These are phyloP conservation scores for Brachionus rubens DNA, from an alignment of 1,140 invertebrate genomes.

Conservation along the genomic window DNA sequence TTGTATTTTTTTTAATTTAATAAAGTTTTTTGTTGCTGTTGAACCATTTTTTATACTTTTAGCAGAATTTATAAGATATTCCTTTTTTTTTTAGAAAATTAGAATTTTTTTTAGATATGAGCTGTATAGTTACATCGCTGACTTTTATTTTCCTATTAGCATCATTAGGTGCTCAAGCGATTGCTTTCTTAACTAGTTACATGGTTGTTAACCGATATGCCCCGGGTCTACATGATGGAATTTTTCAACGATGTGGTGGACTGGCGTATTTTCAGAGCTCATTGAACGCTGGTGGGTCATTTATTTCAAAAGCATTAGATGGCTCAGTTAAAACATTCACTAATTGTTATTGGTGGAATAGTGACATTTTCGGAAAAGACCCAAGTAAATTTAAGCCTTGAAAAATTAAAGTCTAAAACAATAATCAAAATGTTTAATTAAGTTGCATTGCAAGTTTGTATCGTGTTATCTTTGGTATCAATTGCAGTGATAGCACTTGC, in stretches of 20 bases:
- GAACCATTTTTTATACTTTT: no score
- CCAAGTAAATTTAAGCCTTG: slow-evolving; percentile 17
- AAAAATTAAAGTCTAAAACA: background rate
- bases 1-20: slow-evolving; percentile 26
- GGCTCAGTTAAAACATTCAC: slow-evolving; percentile 36
- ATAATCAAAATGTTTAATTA: background rate
- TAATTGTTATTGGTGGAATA: slow-evolving; percentile 38
- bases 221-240: slow-evolving; percentile 38
- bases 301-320: slow-evolving; percentile 24
- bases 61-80: background rate
- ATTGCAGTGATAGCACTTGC: background rate
- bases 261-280: slow-evolving; percentile 22
- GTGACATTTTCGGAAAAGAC: slow-evolving; percentile 22
- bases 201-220: slow-evolving; percentile 37
- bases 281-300: slow-evolving; percentile 25
- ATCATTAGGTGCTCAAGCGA: slow-evolving; percentile 26
- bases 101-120: slow-evolving; percentile 26
- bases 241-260: slow-evolving; percentile 40
- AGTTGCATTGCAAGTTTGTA: slow-evolving; percentile 15
- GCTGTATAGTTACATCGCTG: slow-evolving; percentile 29
- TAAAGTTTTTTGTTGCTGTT: background rate
- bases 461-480: slow-evolving; percentile 14
- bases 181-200: slow-evolving; percentile 36
- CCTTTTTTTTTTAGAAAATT: background rate
- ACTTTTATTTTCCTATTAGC: slow-evolving; percentile 36